Conservation (phyloP, 2,797 vertebrate species). For the Oreochromis grahami region DNA sequence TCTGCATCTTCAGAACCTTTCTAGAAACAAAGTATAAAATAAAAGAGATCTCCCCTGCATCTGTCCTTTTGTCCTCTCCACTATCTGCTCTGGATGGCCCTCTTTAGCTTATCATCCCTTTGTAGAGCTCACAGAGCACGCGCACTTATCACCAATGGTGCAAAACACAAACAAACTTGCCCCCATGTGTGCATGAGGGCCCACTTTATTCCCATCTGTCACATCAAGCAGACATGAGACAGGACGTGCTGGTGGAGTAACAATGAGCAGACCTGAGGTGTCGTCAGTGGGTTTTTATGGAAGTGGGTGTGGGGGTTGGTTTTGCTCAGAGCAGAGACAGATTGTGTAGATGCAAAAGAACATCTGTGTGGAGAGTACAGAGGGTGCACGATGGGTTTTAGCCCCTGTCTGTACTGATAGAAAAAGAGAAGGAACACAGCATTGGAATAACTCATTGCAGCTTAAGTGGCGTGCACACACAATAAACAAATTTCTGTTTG, state of each 20-base stretch:
- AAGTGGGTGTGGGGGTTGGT: neutral
- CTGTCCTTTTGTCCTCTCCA: neutral
- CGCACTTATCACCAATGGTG: constrained; percentile 64
- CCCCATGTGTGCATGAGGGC: constrained; percentile 15
- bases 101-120: constrained; percentile 52
- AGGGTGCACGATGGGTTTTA: neutral
- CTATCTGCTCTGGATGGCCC: neutral
- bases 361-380: constrained; percentile 23
- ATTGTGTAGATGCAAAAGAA: constrained; percentile 22
- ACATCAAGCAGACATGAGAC: constrained; percentile 47
- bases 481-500: constrained; percentile 25
- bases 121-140: constrained; percentile 39
- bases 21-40: neutral
- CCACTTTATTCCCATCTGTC: constrained; percentile 33
- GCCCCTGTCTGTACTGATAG: constrained; percentile 37
- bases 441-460: neutral
- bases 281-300: neutral
- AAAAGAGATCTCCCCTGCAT: neutral
- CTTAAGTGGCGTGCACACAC: neutral
- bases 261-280: constrained; percentile 26
- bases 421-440: constrained; percentile 15
- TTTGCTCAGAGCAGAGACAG: constrained; percentile 1
- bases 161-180: constrained; percentile 61
- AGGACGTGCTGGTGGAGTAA: constrained; percentile 41
- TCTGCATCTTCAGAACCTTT: neutral